A percentile compares a stretch with the other conserved stretches of the same genome.
Conservation (phyloP, 2,113 vertebrate species). For the Tautogolabrus adspersus region DNA sequence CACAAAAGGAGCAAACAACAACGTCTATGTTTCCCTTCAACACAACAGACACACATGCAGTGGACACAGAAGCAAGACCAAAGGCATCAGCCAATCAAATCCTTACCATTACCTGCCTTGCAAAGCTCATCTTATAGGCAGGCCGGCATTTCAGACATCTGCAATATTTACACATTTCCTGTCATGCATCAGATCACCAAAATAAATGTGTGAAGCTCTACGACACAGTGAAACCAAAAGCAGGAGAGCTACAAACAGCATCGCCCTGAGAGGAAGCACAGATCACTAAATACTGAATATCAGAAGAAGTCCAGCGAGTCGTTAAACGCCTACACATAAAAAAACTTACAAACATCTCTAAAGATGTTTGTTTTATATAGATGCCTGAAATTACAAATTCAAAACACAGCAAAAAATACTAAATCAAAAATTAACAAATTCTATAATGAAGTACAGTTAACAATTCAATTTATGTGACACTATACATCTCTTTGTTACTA, state of each 20-base stretch:
- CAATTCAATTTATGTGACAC: too few relatives aligned
- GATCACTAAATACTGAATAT: conserved; percentile 50
- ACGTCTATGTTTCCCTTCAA: neutral
- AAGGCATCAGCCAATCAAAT: conserved; percentile 81
- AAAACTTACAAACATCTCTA: neutral
- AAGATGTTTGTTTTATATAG: neutral
- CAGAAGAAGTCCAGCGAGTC: conserved; percentile 12
- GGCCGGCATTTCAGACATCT: conserved; percentile 95
- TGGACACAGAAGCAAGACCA: conserved; percentile 67
- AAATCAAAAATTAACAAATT: too few relatives aligned
- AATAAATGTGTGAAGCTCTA: conserved; percentile 51
- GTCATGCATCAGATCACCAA: conserved; percentile 87
- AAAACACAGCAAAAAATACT: too few relatives aligned
- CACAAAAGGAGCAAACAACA: neutral
- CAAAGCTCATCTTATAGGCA: conserved; percentile 90
- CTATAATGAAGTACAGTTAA: too few relatives aligned
- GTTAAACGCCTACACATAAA: neutral
- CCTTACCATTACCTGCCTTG: conserved; percentile 94
- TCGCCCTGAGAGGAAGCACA: conserved; percentile 37
- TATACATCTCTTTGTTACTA: too few relatives aligned
- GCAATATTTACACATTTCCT: conserved; percentile 90
- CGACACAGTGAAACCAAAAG: conserved; percentile 66
- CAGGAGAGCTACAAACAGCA: conserved; percentile 42
- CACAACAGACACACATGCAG: conserved; percentile 51
- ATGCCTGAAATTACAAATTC: neutral